A percentile compares a stretch with the other conserved stretches of the same genome.
These are phyloP conservation scores for Ciconia nigra DNA, from an alignment of 2,797 vertebrate genomes.

Conservation along the genomic window DNA sequence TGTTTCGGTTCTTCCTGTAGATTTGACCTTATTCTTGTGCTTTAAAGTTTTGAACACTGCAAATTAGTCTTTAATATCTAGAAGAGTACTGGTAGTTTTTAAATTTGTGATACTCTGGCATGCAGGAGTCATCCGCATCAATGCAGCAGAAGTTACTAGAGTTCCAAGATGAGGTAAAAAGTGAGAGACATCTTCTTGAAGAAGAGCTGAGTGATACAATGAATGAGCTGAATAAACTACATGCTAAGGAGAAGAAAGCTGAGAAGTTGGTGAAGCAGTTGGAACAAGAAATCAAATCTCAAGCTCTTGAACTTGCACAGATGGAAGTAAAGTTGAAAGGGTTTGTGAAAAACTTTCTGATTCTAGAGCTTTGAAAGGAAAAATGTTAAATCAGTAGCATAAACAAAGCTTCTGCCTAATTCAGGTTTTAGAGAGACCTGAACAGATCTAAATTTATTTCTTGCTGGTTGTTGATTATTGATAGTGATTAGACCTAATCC, in stretches of 20 bases:
- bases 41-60: not conserved
- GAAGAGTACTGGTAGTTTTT: not conserved
- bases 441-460: not conserved
- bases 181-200: constrained; percentile 72
- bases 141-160: constrained; percentile 76
- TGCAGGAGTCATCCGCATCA: constrained; percentile 79
- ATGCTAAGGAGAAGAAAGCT: constrained; percentile 78
- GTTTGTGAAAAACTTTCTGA: constrained; percentile 62
- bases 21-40: not conserved
- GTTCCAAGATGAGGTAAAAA: constrained; percentile 74
- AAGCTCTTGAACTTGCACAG: constrained; percentile 70
- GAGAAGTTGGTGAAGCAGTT: constrained; percentile 71
- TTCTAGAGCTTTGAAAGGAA: not conserved
- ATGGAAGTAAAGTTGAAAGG: constrained; percentile 74
- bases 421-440: not conserved
- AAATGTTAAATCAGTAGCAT: not conserved
- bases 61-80: not conserved
- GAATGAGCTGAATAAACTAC: constrained; percentile 82
- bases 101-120: not conserved
- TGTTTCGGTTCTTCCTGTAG: not conserved
- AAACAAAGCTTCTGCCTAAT: not conserved
- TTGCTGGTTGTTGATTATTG: not conserved
- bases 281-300: constrained; percentile 73
- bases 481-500: not conserved
- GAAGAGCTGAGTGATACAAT: constrained; percentile 83